Evolutionary conservation across 2,888 invertebrate genomes (phyloP).

Genomic region (Callinectes sapidus): DNA sequence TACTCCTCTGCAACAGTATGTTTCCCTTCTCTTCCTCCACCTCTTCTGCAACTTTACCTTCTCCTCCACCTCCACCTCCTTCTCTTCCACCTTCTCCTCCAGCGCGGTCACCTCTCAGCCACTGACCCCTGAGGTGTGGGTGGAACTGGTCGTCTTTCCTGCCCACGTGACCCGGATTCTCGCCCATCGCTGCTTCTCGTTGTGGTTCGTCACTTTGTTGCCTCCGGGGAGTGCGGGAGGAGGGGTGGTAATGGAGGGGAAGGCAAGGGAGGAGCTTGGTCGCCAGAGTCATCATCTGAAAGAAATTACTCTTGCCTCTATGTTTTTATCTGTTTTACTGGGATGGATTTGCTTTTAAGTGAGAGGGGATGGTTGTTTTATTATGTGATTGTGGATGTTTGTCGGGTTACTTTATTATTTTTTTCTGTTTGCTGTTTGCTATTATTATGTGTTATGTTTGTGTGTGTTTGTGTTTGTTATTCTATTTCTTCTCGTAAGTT

Average conservation of each 20-base stretch:
- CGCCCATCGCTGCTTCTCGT: conserved; percentile 4
- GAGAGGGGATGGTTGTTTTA: not conserved
- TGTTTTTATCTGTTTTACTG: not conserved
- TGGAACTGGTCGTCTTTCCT: conserved; percentile 5
- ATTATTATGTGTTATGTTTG: not conserved
- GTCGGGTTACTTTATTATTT: not conserved
- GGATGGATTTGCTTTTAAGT: not conserved
- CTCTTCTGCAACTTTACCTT: not conserved
- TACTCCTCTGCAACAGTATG: not conserved
- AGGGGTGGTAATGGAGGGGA: not conserved
- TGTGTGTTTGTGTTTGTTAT: not conserved
- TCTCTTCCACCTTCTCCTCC: conserved; percentile 2
- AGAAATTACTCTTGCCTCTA: not conserved
- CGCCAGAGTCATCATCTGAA: not conserved
- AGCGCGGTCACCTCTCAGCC: conserved; percentile 16
- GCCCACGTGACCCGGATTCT: conserved; percentile 34
- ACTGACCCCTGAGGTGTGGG: conserved; percentile 24
- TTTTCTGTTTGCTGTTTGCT: not conserved
- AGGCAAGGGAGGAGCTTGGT: not conserved
- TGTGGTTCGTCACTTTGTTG: conserved; percentile 13
- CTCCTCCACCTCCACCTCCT: not conserved
- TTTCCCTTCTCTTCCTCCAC: not conserved
- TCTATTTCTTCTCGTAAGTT: not conserved
- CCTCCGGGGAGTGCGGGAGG: not conserved
- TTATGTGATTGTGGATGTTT: not conserved